Evolutionary conservation across 2,113 vertebrate genomes (phyloP).

Genomic region (Jacana jacana): DNA sequence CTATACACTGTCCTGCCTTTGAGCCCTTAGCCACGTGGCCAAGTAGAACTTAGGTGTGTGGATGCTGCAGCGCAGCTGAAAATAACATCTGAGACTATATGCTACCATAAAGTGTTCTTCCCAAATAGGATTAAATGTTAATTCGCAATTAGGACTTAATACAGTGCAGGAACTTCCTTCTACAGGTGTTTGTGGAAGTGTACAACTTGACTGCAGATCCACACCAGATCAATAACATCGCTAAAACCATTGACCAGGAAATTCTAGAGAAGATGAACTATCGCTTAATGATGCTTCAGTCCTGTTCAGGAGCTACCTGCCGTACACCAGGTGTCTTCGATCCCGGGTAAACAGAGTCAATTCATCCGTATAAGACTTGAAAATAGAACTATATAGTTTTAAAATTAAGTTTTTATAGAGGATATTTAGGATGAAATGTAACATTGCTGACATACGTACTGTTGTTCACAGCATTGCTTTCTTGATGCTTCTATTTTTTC

Average conservation of each 20-base stretch:
- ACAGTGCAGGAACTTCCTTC: background rate
- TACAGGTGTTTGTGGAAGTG: conserved; percentile 94
- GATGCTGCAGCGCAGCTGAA: background rate
- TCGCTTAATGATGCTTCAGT: conserved; percentile 97
- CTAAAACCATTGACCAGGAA: conserved; percentile 92
- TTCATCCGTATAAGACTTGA: background rate
- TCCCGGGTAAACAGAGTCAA: conserved; percentile 66
- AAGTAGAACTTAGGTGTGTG: background rate
- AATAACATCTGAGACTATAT: background rate
- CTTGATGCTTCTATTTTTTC: background rate
- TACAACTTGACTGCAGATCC: conserved; percentile 96
- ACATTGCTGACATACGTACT: background rate
- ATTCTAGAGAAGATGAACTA: conserved; percentile 99
- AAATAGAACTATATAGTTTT: background rate
- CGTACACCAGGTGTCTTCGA: conserved; percentile 90
- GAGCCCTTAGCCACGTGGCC: background rate
- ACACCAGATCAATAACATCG: conserved; percentile 92
- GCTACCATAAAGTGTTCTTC: background rate
- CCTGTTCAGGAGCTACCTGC: conserved; percentile 87
- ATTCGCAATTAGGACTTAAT: background rate
- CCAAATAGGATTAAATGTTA: background rate
- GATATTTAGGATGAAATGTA: background rate
- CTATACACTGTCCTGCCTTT: background rate
- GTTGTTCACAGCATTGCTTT: background rate
- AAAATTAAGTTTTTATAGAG: background rate